phyloP scores from a whole-genome alignment of 2,797 vertebrate species.

The Gambusia yucatana region DNA sequence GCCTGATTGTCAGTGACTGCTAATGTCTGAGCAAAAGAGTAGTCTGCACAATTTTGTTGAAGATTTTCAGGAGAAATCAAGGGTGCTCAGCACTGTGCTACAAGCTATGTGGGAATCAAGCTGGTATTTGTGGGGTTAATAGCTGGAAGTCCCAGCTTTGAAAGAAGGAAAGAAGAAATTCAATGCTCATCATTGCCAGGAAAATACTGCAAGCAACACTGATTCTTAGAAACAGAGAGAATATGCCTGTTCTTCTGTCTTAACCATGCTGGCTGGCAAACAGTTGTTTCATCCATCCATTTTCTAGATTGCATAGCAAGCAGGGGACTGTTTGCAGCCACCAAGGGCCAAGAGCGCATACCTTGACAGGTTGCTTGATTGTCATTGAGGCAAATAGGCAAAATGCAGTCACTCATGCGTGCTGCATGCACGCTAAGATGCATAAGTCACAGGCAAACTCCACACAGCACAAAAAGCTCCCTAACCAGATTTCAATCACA shows the following conservation, averaged over 20 bases:
- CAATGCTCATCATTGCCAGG: constrained; percentile 47
- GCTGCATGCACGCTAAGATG: neutral
- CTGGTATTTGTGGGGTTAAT: constrained; percentile 44
- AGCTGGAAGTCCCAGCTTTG: constrained; percentile 39
- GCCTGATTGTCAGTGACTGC: constrained; percentile 45
- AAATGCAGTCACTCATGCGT: neutral
- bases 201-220: constrained; percentile 25
- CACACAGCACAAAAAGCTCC: neutral
- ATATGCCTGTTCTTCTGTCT: constrained; percentile 3
- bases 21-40: constrained; percentile 46
- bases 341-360: neutral
- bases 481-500: neutral
- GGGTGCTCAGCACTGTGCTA: constrained; percentile 32
- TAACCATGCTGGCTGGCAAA: neutral
- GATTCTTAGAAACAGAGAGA: constrained; percentile 9
- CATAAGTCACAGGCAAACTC: neutral
- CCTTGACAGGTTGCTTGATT: neutral
- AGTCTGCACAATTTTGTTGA: constrained; percentile 21
- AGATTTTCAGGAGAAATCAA: constrained; percentile 38
- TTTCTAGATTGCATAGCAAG: neutral
- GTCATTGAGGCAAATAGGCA: neutral
- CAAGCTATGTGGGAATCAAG: constrained; percentile 61
- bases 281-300: neutral
- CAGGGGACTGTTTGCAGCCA: neutral
- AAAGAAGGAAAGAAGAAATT: constrained; percentile 41